These are phyloP conservation scores for Heptranchias perlo DNA, from an alignment of 2,113 vertebrate species.

Conservation along the genomic window DNA sequence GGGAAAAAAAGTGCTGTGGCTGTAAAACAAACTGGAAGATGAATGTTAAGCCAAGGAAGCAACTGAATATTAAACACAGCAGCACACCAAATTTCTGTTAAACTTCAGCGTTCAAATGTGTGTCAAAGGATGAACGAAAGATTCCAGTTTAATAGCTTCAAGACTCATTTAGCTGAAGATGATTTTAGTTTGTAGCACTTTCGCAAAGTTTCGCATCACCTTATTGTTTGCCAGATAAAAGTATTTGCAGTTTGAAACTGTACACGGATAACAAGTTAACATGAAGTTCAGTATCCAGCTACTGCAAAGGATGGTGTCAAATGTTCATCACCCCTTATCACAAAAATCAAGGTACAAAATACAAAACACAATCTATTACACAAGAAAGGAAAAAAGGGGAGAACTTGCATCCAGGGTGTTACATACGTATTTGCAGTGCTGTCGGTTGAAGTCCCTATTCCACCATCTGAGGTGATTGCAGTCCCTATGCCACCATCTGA, in stretches of 20 bases:
- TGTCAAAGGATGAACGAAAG: neutral
- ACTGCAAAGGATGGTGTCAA: neutral
- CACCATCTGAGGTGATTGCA: neutral
- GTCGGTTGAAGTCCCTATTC: neutral
- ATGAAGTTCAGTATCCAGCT: no score
- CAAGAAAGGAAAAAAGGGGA: no score
- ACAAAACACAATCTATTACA: no score
- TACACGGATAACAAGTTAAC: neutral
- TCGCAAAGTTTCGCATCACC: neutral
- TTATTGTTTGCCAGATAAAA: neutral
- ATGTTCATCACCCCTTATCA: neutral
- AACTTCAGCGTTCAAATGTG: neutral
- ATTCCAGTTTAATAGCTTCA: neutral
- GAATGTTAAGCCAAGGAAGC: neutral
- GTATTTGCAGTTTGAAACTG: neutral
- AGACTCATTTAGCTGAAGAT: neutral
- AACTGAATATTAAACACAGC: neutral
- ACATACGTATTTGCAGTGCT: neutral
- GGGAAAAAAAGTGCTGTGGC: neutral
- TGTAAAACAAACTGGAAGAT: slow-evolving; percentile 1
- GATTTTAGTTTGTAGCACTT: neutral
- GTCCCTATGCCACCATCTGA: neutral
- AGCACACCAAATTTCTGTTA: neutral
- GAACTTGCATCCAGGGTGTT: no score
- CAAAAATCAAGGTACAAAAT: no score